Percentiles rank a stretch among this genome's conserved stretches.
phyloP scores from a whole-genome alignment of 2,113 vertebrate genomes.

The Tonatia bakeri region DNA sequence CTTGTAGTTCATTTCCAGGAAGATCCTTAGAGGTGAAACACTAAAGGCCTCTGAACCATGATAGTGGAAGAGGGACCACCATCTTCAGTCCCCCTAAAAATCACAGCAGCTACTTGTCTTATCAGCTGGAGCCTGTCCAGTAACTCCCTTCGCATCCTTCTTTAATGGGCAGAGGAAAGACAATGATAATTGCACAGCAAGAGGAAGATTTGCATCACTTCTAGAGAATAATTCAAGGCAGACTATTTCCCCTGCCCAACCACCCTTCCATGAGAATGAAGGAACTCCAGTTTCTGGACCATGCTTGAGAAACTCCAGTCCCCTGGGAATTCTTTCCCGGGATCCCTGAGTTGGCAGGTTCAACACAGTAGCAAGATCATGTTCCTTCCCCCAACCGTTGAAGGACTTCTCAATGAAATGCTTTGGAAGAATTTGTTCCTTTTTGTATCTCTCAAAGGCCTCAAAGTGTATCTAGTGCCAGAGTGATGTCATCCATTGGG shows the following conservation, averaged over 20 bases:
- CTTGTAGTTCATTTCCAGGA: neutral
- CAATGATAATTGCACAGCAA: conserved; percentile 13
- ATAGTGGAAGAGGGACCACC: neutral
- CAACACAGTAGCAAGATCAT: neutral
- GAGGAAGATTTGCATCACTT: neutral
- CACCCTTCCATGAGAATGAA: conserved; percentile 18
- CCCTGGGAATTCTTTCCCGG: neutral
- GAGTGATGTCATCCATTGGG: neutral
- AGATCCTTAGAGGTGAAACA: neutral
- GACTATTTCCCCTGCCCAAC: neutral
- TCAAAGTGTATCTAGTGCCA: neutral
- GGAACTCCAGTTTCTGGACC: neutral
- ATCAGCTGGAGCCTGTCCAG: neutral
- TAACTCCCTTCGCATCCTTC: neutral
- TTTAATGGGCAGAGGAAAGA: conserved; percentile 17
- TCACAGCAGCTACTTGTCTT: neutral
- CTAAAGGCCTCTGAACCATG: neutral
- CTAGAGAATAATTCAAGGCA: conserved; percentile 10
- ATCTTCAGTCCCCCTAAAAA: neutral
- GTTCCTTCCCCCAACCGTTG: neutral
- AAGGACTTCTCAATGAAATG: neutral
- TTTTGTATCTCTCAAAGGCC: neutral
- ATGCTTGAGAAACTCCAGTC: neutral
- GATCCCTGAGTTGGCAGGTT: neutral
- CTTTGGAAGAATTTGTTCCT: neutral